Conservation (phyloP, 2,888 invertebrate genomes). For the Cryptus armator region DNA sequence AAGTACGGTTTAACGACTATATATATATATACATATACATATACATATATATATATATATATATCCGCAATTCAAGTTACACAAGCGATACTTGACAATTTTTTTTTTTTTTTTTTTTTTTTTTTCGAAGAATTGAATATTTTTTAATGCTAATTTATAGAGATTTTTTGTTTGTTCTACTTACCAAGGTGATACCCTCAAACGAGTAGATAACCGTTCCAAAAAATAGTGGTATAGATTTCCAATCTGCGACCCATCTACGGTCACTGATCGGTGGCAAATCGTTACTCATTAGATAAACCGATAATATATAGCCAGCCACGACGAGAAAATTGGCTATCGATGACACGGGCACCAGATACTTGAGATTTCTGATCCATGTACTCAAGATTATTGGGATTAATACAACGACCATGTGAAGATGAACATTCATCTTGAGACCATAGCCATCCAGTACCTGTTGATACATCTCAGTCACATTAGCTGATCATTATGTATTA, state of each 20-base stretch:
- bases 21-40: neutral
- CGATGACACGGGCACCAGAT: constrained; percentile 91
- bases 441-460: constrained; percentile 90
- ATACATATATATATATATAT: neutral
- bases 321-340: constrained; percentile 92
- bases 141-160: neutral
- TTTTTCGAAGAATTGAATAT: neutral
- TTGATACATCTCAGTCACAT: constrained; percentile 12
- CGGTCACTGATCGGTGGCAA: constrained; percentile 89
- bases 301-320: constrained; percentile 90
- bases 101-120: neutral
- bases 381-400: constrained; percentile 91
- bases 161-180: constrained; percentile 73
- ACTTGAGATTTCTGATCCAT: constrained; percentile 92
- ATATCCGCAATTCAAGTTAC: neutral
- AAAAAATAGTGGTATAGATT: constrained; percentile 94
- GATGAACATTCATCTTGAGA: constrained; percentile 88
- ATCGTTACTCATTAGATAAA: constrained; percentile 91
- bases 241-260: constrained; percentile 88
- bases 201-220: constrained; percentile 98
- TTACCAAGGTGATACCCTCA: constrained; percentile 96
- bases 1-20: constrained; percentile 1
- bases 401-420: constrained; percentile 91
- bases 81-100: neutral
- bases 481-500: neutral